Base-by-base conservation (phyloP, 2,888 invertebrate species). In the Hybos culiciformis region DNA sequence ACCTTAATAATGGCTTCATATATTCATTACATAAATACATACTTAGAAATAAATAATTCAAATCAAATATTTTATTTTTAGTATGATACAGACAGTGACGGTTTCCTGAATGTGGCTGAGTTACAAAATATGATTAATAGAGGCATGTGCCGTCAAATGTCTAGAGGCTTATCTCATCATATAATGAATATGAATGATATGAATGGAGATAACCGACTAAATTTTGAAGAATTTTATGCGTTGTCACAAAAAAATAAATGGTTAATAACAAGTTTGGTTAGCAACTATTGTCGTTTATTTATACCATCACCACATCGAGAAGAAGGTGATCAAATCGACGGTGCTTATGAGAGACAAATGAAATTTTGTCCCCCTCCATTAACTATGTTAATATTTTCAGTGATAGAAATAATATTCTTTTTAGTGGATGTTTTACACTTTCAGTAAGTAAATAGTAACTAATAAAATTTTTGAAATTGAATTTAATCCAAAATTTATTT, bases 321-420 rank as follows among this genome's bases (percentile, higher is more conserved):
- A 8, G 61, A 57, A 40, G 62, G 61, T 2, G 67, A 67, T 52
- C 59, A 67, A 50, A 58, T 60, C 20, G 60, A 60, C 60, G 83
- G 82, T 69, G 83, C 82, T 4, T 78, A 80, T 6, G 93, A 93
- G 66, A 83, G 88, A 54, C 83, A 92, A 60, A 97, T 96, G 70
- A 81, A 78, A 47, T 93, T 97, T 60, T 82, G 80, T 62, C 97
- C 96, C 12, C 97, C 96, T 1, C 81, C 87, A 0, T 59, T 97
- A 41, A 87, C 91, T 58, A 92, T 97, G 85, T 76, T 93, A 48
- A 68, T 88, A 46, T 81, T 96, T 55, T 91, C 90, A 5, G 56
- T 93, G 45, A 69, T 91, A 52, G 91, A 94, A 74, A 90, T 93
- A 51, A 70, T 78, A 19, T 71, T 82, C 57, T 84, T 78, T 62